Evolutionary conservation across 92 coral and sea anemone species (phyloP), one percentile per base, ranked within the genome.

Genomic region (Epizoanthus scotinus): DNA sequence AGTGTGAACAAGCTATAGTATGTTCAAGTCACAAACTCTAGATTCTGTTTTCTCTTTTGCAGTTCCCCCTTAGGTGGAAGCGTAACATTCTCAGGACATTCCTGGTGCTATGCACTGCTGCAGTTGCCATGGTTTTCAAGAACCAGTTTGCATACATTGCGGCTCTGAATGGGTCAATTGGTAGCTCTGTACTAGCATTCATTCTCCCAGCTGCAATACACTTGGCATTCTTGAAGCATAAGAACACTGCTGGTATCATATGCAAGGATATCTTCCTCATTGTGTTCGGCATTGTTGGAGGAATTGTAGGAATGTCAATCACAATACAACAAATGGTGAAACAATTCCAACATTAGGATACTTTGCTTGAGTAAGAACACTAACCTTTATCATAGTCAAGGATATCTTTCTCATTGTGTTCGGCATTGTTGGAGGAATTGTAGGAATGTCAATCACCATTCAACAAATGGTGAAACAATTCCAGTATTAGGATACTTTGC

Each of bases 141-240:
- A 80, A 93, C 73, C 89, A 96, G 55, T 96, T 93, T 83, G 99
- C 98, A 3, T 96, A 93, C 78, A 87, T 96, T 17, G 62, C 73
- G 12, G 98, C 99, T 8, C 31, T 96, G 34, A 87, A 90, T 83
- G 99, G 99, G 20, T 89, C 98, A 5, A 63, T 96, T 28, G 99
- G 98, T 47, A 89, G 99, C 83, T 89, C 99, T 6, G 86, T 93
- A 21, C 78, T 96, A 50, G 94, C 91, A 3, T 96, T 85, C 57
- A 89, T 93, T 20, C 88, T 96, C 24, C 99, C 99, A 0, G 94
- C 98, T 22, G 36, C 84, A 47, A 91, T 96, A 56, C 99, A 96
- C 53, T 42, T 91, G 68, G 83, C 85, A 28, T 86, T 96, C 18
- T 67, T 84, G 34, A 90, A 84, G 53, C 88, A 79, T 49, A 60